Percentiles rank a stretch among this genome's conserved stretches.
Conservation (phyloP, 2,113 vertebrate species). For the Antigone vipio region DNA sequence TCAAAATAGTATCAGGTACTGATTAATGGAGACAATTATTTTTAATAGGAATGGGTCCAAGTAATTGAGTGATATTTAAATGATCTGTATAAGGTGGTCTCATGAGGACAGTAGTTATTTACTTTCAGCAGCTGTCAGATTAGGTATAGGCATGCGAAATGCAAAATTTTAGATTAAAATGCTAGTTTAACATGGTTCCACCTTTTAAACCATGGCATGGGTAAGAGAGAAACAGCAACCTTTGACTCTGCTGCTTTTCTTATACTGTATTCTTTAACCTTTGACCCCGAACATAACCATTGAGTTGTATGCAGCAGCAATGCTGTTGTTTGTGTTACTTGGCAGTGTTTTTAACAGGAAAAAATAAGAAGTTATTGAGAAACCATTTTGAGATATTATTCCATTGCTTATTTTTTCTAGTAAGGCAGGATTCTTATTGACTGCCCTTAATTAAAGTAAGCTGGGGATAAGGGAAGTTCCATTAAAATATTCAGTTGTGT, state of each 20-base stretch:
- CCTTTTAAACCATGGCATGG: neutral
- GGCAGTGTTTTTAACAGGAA: neutral
- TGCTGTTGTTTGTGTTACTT: neutral
- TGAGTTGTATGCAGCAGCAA: neutral
- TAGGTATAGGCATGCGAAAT: neutral
- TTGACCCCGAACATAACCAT: neutral
- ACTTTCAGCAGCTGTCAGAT: neutral
- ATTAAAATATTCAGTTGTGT: neutral
- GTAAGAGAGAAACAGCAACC: neutral
- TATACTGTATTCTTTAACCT: neutral
- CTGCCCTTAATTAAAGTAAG: neutral
- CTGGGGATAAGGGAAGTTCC: neutral
- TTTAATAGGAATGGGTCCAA: slow-evolving; percentile 23
- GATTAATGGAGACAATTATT: slow-evolving; percentile 49
- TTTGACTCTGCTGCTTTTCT: neutral
- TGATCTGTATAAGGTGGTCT: neutral
- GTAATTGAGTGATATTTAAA: neutral
- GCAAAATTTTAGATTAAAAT: neutral
- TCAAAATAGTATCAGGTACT: slow-evolving; percentile 24
- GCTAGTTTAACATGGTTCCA: neutral
- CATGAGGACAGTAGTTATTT: neutral
- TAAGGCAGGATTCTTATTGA: neutral
- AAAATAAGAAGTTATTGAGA: neutral
- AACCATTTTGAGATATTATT: neutral
- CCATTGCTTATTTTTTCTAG: neutral